Base-by-base conservation (phyloP, 2,888 invertebrate genomes). In the Buathra laborator region DNA sequence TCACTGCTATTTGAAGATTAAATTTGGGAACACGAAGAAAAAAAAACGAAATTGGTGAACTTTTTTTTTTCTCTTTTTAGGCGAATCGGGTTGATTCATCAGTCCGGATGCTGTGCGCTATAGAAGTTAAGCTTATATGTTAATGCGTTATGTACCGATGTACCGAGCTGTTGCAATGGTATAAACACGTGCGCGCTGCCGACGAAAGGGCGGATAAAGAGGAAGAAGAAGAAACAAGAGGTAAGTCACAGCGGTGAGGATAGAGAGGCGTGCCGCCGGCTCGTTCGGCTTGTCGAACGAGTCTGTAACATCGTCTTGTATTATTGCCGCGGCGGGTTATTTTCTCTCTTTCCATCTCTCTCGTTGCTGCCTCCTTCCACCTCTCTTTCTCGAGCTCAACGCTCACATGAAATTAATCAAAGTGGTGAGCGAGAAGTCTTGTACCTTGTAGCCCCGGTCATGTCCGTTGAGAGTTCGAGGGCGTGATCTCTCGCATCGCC, bases 201-300 rank as follows among this genome's bases (percentile, higher is more conserved):
- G 70, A 78, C 56, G 51, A 53, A 77, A 51, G 19, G 29, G 48
- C 44, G 51, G 16, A 32, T 43, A 71, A 70, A 43, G 29, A 4
- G 70, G 24, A 51, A 59, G 77, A 48, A 67, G 59, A 6, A 74
- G 44, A 78, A 78, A 82, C 68, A 85, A 81, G 81, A 77, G 83
- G 84, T 82, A 86, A 87, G 86, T 87, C 81, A 85, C 81, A 83
- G 75, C 75, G 66, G 68, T 80, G 72, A 82, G 82, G 56, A 76
- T 75, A 67, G 81, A 81, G 81, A 84, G 83, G 86, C 79, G 85
- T 68, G 77, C 81, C 72, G 86, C 83, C 87, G 86, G 71, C 87
- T 87, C 88, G 88, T 89, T 89, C 88, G 83, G 88, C 89, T 87
- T 90, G 91, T 91, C 89, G 90, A 92, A 91, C 90, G 89, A 90